Conservation (phyloP, 2,797 vertebrate genomes). For the Iguana delicatissima region DNA sequence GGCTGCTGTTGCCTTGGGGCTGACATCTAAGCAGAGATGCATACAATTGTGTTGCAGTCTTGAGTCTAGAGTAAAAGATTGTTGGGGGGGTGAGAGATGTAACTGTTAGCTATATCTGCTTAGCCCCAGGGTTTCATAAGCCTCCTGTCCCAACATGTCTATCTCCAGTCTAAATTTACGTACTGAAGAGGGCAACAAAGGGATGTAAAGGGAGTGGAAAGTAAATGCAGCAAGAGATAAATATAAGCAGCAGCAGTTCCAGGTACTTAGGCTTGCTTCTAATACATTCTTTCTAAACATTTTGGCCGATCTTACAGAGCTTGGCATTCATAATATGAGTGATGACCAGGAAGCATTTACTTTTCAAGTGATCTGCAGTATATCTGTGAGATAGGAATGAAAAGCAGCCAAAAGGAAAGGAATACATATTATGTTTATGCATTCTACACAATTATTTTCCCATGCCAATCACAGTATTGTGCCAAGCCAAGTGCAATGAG, state of each 20-base stretch:
- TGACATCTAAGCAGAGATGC: neutral
- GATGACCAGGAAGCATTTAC: constrained; percentile 57
- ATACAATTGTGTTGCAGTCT: neutral
- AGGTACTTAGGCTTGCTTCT: neutral
- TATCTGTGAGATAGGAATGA: constrained; percentile 54
- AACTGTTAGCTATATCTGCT: neutral
- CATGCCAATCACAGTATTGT: constrained; percentile 43
- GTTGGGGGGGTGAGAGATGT: neutral
- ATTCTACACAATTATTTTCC: constrained; percentile 61
- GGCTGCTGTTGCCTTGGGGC: no score
- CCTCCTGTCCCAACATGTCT: neutral
- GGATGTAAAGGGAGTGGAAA: neutral
- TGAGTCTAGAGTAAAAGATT: neutral
- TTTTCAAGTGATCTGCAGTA: constrained; percentile 66
- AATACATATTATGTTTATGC: constrained; percentile 64
- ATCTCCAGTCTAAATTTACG: neutral
- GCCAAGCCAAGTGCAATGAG: constrained; percentile 19
- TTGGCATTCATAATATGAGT: constrained; percentile 57
- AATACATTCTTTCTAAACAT: neutral
- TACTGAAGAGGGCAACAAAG: neutral
- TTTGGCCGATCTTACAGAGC: constrained; percentile 42
- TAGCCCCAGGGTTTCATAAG: neutral
- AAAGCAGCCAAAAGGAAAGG: constrained; percentile 42
- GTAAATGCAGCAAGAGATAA: neutral
- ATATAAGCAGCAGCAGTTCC: neutral